Evolutionary conservation across 2,113 vertebrate species (phyloP).

Genomic region (Sceloporus undulatus): DNA sequence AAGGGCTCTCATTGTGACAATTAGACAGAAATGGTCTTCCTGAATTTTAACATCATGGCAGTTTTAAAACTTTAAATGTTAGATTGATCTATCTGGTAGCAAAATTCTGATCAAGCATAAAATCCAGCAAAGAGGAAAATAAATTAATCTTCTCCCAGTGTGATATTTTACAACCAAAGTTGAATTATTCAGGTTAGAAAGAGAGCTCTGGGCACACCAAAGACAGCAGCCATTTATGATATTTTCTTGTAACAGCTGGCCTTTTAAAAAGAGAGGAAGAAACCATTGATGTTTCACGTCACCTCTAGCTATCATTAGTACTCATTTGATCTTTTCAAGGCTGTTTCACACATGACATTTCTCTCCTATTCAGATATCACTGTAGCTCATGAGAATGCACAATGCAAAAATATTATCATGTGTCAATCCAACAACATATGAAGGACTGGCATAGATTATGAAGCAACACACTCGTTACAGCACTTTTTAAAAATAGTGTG

Average conservation of each 20-base stretch:
- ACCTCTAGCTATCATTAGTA: slow-evolving; percentile 40
- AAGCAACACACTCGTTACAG: too few relatives aligned
- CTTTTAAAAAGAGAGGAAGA: neutral
- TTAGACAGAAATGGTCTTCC: neutral
- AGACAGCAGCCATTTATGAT: neutral
- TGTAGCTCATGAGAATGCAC: neutral
- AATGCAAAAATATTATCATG: neutral
- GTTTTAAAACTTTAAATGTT: slow-evolving; percentile 31
- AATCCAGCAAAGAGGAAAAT: slow-evolving; percentile 13
- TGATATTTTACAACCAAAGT: neutral
- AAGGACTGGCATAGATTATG: neutral
- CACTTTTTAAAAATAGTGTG: too few relatives aligned
- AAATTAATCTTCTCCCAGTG: slow-evolving; percentile 2
- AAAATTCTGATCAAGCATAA: slow-evolving; percentile 38
- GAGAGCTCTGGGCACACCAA: neutral
- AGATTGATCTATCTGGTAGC: slow-evolving; percentile 31
- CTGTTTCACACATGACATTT: slow-evolving; percentile 1
- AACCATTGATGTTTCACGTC: slow-evolving; percentile 4
- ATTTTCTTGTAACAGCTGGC: neutral
- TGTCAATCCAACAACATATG: neutral
- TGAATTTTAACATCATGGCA: neutral
- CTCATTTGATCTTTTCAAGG: slow-evolving; percentile 34
- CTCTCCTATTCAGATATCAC: neutral
- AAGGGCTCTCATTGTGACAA: rapidly evolving
- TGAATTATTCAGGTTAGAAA: slow-evolving; percentile 31